Base-by-base conservation (phyloP, 2,797 vertebrate species). In the Petrocephalus sullivani region DNA sequence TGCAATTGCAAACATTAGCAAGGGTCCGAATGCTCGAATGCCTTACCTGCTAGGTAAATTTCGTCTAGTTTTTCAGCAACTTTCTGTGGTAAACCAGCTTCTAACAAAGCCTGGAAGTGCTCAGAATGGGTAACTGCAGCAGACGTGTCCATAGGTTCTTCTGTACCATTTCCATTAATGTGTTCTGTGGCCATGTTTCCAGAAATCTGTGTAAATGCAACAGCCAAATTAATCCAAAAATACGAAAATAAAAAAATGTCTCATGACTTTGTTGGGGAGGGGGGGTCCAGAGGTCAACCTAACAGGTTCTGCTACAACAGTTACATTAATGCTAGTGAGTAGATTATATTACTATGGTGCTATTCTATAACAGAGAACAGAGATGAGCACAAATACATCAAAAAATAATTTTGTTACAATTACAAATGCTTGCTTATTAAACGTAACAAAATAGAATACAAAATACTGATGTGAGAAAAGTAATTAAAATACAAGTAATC, bases 51-150 rank as follows among this genome's bases (percentile, higher is more conserved):
- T 97, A 99, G 95, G 97, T 99, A 99, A 98, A 99, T 99, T 98
- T 99, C 98, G 96, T 99, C 98, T 98, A 99, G 98, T 98, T 99
- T 99, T 98, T 99, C 98, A 97, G 98, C 98, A 97, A 99, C 98
- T 98, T 99, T 99, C 97, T 98, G 98, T 97, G 98, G 98, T 98
- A 99, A 99, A 97, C 98, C 98, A 97, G 98, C 98, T 95, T 98
- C 98, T 97, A 99, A 97, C 97, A 99, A 98, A 96, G 98, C 98
- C 98, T 99, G 98, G 97, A 99, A 99, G 97, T 99, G 97, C 97
- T 99, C 98, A 97, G 98, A 98, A 97, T 98, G 98, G 97, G 97
- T 97, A 97, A 98, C 96, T 97, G 97, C 97, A 96, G 97, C 96
- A 95, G 98, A 96, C 96, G 97, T 99, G 95, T 99, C 98, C 98